Evolutionary conservation across 2,797 vertebrate genomes (phyloP), one percentile per base, ranked within the genome.

Genomic region (Tokudaia tokunoshimensis): DNA sequence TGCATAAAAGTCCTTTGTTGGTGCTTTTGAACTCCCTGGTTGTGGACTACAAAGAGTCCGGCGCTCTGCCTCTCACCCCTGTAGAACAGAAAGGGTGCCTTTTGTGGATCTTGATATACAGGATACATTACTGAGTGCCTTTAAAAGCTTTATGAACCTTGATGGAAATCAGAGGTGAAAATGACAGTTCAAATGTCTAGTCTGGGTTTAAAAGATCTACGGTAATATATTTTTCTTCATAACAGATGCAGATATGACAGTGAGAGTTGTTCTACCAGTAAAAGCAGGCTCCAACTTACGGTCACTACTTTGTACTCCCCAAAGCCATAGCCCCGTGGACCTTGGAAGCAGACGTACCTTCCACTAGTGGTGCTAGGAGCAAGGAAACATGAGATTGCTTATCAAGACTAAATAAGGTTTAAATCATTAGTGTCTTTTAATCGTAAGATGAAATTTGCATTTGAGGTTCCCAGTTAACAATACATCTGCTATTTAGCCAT

Each of bases 111-210:
- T 98, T 98, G 97, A 98, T 98, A 98, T 98, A 98, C 97, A 98
- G 98, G 98, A 98, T 98, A 98, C 94, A 98, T 99, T 98, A 98
- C 98, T 95, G 97, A 98, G 97, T 96, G 95, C 78, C 97, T 98
- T 97, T 98, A 98, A 98, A 99, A 98, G 98, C 93, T 97, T 98
- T 98, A 97, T 98, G 98, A 98, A 98, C 98, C 98, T 98, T 98
- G 98, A 98, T 98, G 97, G 98, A 98, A 99, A 99, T 98, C 98
- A 98, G 98, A 98, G 98, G 98, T 98, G 98, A 98, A 98, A 98
- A 98, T 98, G 98, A 98, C 98, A 98, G 98, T 99, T 99, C 98
- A 98, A 97, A 99, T 98, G 98, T 98, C 98, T 98, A 83, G 97
- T 98, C 98, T 98, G 94, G 93, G 98, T 98, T 98, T 98, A 98